Evolutionary conservation across 2,888 invertebrate genomes (phyloP).

Genomic region (Drosophila histrio): DNA sequence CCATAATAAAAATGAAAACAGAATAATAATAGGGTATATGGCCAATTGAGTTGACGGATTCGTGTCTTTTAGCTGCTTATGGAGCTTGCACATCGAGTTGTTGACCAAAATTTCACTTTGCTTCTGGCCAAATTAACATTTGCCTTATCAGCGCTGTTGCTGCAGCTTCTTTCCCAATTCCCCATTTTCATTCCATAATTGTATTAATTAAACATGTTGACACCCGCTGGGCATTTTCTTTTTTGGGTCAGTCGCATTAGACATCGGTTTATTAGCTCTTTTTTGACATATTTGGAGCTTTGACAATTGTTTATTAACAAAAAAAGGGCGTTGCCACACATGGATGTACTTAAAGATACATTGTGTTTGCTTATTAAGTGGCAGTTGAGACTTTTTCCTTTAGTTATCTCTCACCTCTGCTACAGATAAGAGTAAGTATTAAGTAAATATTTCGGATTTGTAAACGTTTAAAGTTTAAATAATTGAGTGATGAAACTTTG

Average conservation of each 20-base stretch:
- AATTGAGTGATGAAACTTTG: background rate
- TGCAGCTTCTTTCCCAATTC: constrained; percentile 2
- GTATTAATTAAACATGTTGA: constrained; percentile 45
- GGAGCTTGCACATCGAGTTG: constrained; percentile 27
- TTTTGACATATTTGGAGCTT: constrained; percentile 12
- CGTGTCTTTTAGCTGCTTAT: constrained; percentile 17
- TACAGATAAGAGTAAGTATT: background rate
- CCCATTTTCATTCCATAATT: constrained; percentile 8
- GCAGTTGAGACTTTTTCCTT: background rate
- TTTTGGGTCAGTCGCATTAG: constrained; percentile 37
- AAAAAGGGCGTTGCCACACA: constrained; percentile 18
- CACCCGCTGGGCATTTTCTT: constrained; percentile 24
- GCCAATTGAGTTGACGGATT: constrained; percentile 9
- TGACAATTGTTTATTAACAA: constrained; percentile 15
- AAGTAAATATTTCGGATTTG: background rate
- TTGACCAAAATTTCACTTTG: constrained; percentile 42
- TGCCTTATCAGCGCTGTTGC: constrained; percentile 26
- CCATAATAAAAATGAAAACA: constrained; percentile 31
- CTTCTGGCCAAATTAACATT: constrained; percentile 21
- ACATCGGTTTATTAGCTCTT: constrained; percentile 18
- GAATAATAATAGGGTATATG: constrained; percentile 21
- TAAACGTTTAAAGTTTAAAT: background rate
- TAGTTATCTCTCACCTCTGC: background rate
- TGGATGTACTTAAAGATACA: constrained; percentile 10
- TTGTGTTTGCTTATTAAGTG: constrained; percentile 34